Percentiles rank a stretch among this genome's conserved stretches.
phyloP scores from a whole-genome alignment of 92 coral and sea anemone genomes.

The Zoanthus sansibaricus region DNA sequence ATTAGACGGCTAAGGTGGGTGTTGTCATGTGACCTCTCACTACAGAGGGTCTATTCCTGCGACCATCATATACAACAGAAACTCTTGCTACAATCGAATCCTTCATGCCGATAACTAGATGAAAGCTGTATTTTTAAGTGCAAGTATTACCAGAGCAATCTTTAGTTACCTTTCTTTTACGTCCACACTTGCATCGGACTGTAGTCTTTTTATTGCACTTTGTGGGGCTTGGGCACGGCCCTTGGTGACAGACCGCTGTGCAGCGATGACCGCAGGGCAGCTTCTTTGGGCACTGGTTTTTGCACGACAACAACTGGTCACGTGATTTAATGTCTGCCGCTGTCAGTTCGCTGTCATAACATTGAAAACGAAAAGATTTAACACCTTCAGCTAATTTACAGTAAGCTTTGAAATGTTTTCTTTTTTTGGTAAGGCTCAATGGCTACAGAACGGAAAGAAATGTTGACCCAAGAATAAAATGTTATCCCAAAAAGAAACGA shows the following conservation, averaged over 20 bases:
- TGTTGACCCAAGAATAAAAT: too few species aligned
- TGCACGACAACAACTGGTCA: conserved; percentile 83
- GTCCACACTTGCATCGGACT: conserved; percentile 90
- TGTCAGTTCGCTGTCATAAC: conserved; percentile 76
- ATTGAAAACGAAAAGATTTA: not conserved
- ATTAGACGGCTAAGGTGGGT: too few species aligned
- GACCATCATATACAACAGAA: too few species aligned
- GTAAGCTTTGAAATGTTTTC: too few species aligned
- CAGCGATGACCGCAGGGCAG: conserved; percentile 93
- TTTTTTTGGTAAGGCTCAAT: too few species aligned
- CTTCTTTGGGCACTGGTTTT: conserved; percentile 90
- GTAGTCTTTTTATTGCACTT: conserved; percentile 77
- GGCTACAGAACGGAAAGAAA: too few species aligned
- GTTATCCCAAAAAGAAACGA: too few species aligned
- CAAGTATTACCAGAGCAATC: not conserved
- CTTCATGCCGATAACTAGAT: not conserved
- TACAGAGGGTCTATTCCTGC: too few species aligned
- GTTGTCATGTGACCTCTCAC: too few species aligned
- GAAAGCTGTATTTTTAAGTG: not conserved
- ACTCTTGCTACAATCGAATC: not conserved
- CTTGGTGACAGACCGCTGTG: conserved; percentile 82
- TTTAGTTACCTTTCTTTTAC: conserved; percentile 79
- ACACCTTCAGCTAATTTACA: not conserved
- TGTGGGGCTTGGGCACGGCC: conserved; percentile 77
- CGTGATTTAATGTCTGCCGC: conserved; percentile 68